These are phyloP conservation scores for Trinectes maculatus DNA, from an alignment of 2,113 vertebrate species.

Conservation along the genomic window DNA sequence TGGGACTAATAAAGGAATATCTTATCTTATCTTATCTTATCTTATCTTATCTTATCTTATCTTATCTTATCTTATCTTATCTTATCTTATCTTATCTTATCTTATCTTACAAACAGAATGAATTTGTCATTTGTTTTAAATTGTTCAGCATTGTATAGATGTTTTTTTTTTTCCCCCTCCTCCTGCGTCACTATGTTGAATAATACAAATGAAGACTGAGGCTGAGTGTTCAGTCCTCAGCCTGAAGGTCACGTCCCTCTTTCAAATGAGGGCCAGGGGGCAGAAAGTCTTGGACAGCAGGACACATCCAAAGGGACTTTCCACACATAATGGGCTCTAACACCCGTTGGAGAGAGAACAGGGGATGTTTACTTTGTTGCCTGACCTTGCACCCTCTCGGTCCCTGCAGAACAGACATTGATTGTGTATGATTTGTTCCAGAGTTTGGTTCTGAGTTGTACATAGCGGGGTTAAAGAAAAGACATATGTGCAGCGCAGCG, in stretches of 20 bases:
- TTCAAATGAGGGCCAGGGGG: slow-evolving; percentile 58
- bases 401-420: slow-evolving; percentile 41
- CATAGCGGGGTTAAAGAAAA: slow-evolving; percentile 16
- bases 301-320: slow-evolving; percentile 50
- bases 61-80: too few relatives aligned
- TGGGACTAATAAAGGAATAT: too few relatives aligned
- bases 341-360: slow-evolving; percentile 32
- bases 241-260: slow-evolving; percentile 49
- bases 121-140: background rate
- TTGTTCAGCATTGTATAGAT: background rate
- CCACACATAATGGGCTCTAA: slow-evolving; percentile 50
- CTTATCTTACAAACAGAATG: too few relatives aligned
- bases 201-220: slow-evolving; percentile 15
- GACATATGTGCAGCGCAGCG: too few relatives aligned
- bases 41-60: too few relatives aligned
- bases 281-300: slow-evolving; percentile 42
- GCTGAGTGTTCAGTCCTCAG: slow-evolving; percentile 22
- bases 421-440: slow-evolving; percentile 45
- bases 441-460: slow-evolving; percentile 1
- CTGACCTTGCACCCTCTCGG: slow-evolving; percentile 58
- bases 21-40: too few relatives aligned
- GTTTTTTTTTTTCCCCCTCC: background rate
- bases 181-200: slow-evolving; percentile 14
- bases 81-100: too few relatives aligned
- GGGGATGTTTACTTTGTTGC: slow-evolving; percentile 52